phyloP scores from a whole-genome alignment of 2,113 vertebrate species.

The Apaloderma vittatum region DNA sequence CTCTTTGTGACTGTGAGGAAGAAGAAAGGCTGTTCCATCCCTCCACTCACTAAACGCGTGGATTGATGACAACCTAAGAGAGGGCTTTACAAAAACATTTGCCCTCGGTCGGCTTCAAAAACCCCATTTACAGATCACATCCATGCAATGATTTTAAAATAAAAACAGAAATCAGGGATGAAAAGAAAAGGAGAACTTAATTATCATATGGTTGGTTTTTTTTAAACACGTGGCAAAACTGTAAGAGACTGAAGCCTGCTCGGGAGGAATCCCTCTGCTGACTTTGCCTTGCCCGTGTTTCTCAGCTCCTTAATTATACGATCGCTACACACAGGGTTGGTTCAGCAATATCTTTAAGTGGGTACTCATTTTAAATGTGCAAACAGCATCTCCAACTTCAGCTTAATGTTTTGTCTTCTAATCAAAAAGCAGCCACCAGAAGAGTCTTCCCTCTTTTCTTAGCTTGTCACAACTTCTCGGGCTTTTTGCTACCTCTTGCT shows the following conservation, averaged over 20 bases:
- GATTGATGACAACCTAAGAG: not conserved
- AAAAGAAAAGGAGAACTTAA: not conserved
- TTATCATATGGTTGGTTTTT: not conserved
- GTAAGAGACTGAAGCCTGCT: not conserved
- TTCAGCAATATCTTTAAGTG: constrained; percentile 37
- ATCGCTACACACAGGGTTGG: not conserved
- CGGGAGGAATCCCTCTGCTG: constrained; percentile 26
- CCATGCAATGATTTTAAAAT: not conserved
- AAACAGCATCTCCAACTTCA: not conserved
- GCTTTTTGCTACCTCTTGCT: not conserved
- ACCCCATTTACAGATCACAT: not conserved
- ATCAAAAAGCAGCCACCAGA: not conserved
- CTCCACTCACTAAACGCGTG: not conserved
- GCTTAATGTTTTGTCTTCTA: not conserved
- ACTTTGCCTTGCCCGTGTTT: not conserved
- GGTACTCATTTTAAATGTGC: constrained; percentile 1
- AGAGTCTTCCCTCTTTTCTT: not conserved
- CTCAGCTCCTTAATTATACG: constrained; percentile 1
- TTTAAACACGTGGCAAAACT: not conserved
- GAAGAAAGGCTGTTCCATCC: not conserved
- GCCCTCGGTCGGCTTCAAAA: not conserved
- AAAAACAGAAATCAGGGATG: not conserved
- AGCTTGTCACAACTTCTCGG: not conserved
- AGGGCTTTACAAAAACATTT: not conserved
- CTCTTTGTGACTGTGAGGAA: not conserved